These are phyloP conservation scores for Chaetogeoica ovagalla DNA, from an alignment of 2,888 invertebrate genomes.

Conservation along the genomic window DNA sequence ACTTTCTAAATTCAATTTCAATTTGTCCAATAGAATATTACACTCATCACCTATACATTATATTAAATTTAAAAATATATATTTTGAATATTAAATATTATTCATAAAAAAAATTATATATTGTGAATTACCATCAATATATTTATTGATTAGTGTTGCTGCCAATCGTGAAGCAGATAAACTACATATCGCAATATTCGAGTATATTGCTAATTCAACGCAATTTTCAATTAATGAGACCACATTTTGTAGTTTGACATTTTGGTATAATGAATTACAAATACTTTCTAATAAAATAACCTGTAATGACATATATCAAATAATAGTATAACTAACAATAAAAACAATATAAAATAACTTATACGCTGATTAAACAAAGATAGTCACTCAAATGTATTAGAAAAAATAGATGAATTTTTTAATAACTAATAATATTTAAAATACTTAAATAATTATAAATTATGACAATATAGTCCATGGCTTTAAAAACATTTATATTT, in stretches of 20 bases:
- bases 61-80: constrained; percentile 2
- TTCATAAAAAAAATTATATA: neutral
- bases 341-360: too few relatives aligned
- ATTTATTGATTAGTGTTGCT: constrained; percentile 58
- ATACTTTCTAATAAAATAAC: constrained; percentile 48
- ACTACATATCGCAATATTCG: constrained; percentile 27
- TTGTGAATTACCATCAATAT: constrained; percentile 32
- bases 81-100: neutral
- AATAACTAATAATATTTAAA: too few relatives aligned
- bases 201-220: constrained; percentile 34
- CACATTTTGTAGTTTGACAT: constrained; percentile 24
- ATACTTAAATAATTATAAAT: too few relatives aligned
- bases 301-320: neutral
- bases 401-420: too few relatives aligned
- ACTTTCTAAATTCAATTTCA: constrained; percentile 33
- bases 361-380: too few relatives aligned
- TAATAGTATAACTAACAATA: neutral
- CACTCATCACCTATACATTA: constrained; percentile 9
- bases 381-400: too few relatives aligned
- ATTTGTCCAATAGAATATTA: constrained; percentile 25
- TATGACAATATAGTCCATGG: too few relatives aligned
- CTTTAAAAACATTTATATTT: too few relatives aligned
- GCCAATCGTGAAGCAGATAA: constrained; percentile 54
- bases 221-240: constrained; percentile 27
- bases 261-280: constrained; percentile 30